These are phyloP conservation scores for Cephonodes hylas DNA, from an alignment of 2,888 invertebrate species.

Conservation along the genomic window DNA sequence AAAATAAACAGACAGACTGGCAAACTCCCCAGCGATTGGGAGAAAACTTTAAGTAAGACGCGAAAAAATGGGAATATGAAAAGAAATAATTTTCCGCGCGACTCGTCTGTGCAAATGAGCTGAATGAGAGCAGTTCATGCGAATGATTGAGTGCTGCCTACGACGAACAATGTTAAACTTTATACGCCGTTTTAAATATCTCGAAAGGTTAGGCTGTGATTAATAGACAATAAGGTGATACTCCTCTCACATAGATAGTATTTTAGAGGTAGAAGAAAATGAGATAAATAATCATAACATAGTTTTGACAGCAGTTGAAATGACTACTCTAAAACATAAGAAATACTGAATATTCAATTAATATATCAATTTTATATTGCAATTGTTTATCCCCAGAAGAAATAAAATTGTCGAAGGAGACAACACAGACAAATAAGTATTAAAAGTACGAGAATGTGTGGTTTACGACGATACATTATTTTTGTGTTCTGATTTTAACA, in stretches of 20 bases:
- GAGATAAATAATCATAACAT: too few relatives aligned
- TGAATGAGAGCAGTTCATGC: conserved; percentile 75
- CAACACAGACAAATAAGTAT: too few relatives aligned
- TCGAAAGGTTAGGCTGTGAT: not conserved
- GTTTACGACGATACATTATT: too few relatives aligned
- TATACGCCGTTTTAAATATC: not conserved
- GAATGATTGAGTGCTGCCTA: conserved; percentile 74
- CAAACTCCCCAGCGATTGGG: conserved; percentile 51
- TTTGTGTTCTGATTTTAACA: too few relatives aligned
- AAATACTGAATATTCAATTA: too few relatives aligned
- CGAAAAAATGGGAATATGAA: conserved; percentile 78
- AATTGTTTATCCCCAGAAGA: too few relatives aligned
- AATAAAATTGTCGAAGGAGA: too few relatives aligned
- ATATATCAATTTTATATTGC: too few relatives aligned
- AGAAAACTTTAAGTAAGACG: conserved; percentile 77
- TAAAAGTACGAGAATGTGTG: too few relatives aligned
- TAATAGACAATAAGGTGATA: not conserved
- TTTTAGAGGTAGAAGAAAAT: too few relatives aligned
- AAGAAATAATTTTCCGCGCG: conserved; percentile 82
- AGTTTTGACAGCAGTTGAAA: not conserved
- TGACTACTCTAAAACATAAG: too few relatives aligned
- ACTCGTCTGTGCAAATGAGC: conserved; percentile 80
- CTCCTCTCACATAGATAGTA: not conserved
- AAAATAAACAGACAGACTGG: conserved; percentile 63
- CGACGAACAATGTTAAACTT: conserved; percentile 66